Evolutionary conservation across 2,797 vertebrate species (phyloP), one percentile per base, ranked within the genome.

Genomic region (Pantherophis alleghaniensis): DNA sequence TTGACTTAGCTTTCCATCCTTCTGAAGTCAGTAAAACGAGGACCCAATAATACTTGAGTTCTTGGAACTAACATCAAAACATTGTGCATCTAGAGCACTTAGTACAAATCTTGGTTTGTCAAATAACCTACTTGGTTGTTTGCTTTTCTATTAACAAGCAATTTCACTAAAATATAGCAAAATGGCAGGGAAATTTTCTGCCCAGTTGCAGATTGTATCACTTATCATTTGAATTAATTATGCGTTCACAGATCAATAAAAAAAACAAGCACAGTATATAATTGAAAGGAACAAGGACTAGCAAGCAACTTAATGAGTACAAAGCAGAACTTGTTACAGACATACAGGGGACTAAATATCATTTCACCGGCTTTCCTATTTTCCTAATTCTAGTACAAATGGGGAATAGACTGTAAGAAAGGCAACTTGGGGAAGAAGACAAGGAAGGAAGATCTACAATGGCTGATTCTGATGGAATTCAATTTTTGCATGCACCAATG

Each of bases 181-280:
- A 86, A 89, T 0, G 3, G 5, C 32, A 91, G 32, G 61, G n/a
- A 95, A 92, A 74, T 20, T 86, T 32, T 94, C 47, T 42, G 61
- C 90, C 60, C 86, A 51, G n/a, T 7, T 92, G 53, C n/a, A 91
- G 20, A 94, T 66, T 4, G 20, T 56, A 26, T 91, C 32, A 56
- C 56, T 94, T 22, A 18, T 1, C 20, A 22, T 22, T 79, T 79
- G 3, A 92, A 91, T 90, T 91, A 94, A 91, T 94, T 91, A 86
- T 26, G 53, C 0, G 2, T 61, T 93, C 74, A 87, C 0, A 0
- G 53, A 89, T 14, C 32, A 93, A 63, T 37, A 26, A 74, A 22
- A 9, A 59, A 56, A 56, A 79, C 66, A 86, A 79, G 13, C 16
- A 63, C 0, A 7, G 74, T 55, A 42, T 59, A 60, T 83, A 94